Evolutionary conservation across 2,888 invertebrate genomes (phyloP), one percentile per base, ranked within the genome.

Genomic region (Yponomeuta malinellus): DNA sequence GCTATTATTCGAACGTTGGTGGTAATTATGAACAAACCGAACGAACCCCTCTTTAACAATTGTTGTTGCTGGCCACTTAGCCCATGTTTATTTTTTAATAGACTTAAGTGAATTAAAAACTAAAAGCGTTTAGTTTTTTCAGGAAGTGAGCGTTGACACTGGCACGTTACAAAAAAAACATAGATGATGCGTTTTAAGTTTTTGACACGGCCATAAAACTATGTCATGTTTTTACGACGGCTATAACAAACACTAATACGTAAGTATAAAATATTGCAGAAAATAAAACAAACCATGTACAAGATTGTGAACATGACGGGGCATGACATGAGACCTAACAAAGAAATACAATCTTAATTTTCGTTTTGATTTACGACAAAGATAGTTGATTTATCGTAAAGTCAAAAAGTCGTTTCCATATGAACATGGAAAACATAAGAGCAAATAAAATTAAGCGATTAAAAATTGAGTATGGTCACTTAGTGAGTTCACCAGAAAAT

Each of bases 161-260:
- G 52, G 43, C 43, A 59, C 52, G 52, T 59, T 15, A 15, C 0
- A 12, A 59, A 59, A 12, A 15, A 4, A 12, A 5, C 15, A 68
- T 43, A 68, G 9, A 43, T 43, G n/a, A 68, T 68, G 68, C 68
- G 68, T 68, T 8, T 59, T 15, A 15, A 59, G 43, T 43, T 59
- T 68, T 68, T 68, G 12, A 48, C 68, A 48, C 37, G 10, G 2
- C 43, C 48, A 68, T 68, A 68, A 10, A 68, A 48, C 37, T 68
- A 43, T 68, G 48, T 68, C 43, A 59, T 59, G 52, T 59, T 59
- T 59, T 59, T 59, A 59, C 52, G 52, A 68, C 23, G 23, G 43
- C 48, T 8, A 65, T 29, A 59, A 59, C 8, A 59, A 59, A 59
- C 8, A 59, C 52, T 15, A 52, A 52, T 12, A 15, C 15, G 15